Evolutionary conservation across 2,113 vertebrate genomes (phyloP), one percentile per base, ranked within the genome.

Genomic region (Corythornis cristatus): DNA sequence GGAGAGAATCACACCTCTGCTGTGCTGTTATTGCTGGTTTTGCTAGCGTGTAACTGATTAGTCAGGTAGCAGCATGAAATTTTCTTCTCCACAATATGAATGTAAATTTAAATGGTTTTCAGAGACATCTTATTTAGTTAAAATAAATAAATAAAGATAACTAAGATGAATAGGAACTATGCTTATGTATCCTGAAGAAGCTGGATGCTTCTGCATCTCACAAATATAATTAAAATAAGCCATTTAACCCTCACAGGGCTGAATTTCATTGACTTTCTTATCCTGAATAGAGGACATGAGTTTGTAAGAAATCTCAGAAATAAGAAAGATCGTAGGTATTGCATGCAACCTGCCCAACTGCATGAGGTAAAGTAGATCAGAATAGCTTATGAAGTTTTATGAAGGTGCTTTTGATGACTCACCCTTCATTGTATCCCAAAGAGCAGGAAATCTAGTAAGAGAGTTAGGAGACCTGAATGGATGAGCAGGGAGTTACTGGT

Each of bases 321-420:
- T 56, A 54, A 58, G 62, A 46, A 68, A 74, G 16, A 9, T 23
- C n/a, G 42, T 37, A 81, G 76, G 17, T 76, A 77, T 26, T 75
- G 18, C 1, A 2, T 51, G 15, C 29, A 65, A 5, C 15, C 26
- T 62, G 29, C 33, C 57, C 70, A 78, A 8, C 25, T 46, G 26
- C 42, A 51, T 62, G 46, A 90, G 43, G 15, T 35, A 51, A 58
- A 93, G 48, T 16, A 80, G n/a, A 40, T 90, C 64, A 57, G 1
- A 17, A 70, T 23, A 31, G 23, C 35, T 62, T 76, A 28, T 16
- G 13, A 65, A 68, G 43, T 73, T 70, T 90, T 67, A 66, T 84
- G 62, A 70, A 81, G 58, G 61, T 86, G 46, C 72, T 94, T 90
- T 70, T 94, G 83, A 72, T 97, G 92, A 91, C 60, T 95, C 66